Evolutionary conservation across 2,888 invertebrate genomes (phyloP).

Genomic region (Torymus aiolomorphi): DNA sequence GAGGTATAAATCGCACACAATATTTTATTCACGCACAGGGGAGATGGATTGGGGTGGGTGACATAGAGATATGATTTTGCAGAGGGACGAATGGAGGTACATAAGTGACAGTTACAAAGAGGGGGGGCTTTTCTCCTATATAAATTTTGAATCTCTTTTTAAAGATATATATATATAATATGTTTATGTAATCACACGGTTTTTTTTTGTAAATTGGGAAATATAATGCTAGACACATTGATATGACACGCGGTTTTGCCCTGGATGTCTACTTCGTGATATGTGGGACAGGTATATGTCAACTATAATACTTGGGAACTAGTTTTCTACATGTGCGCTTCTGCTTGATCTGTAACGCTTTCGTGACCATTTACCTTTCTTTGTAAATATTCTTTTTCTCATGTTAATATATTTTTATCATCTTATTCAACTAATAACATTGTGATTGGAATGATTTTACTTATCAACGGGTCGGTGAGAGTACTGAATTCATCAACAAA

Average conservation of each 20-base stretch:
- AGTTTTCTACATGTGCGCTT: slow-evolving; percentile 70
- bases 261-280: slow-evolving; percentile 73
- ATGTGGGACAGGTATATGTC: slow-evolving; percentile 72
- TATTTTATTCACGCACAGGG: neutral
- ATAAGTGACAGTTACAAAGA: slow-evolving; percentile 15
- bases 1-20: neutral
- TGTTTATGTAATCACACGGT: slow-evolving; percentile 56
- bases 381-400: slow-evolving; percentile 10
- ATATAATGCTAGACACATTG: slow-evolving; percentile 70
- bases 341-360: slow-evolving; percentile 55
- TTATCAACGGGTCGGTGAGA: slow-evolving; percentile 22
- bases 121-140: slow-evolving; percentile 36
- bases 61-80: slow-evolving; percentile 14
- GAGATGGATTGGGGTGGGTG: neutral
- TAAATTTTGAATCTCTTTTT: slow-evolving; percentile 41
- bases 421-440: slow-evolving; percentile 52
- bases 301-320: slow-evolving; percentile 74
- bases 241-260: slow-evolving; percentile 71
- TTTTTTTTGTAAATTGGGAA: slow-evolving; percentile 53
- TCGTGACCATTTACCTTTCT: slow-evolving; percentile 24
- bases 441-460: slow-evolving; percentile 55
- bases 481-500: slow-evolving; percentile 25
- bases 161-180: slow-evolving; percentile 41
- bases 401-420: neutral
- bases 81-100: neutral